Base-by-base conservation (phyloP, 1,140 invertebrate species). In the Penaeus chinensis region DNA sequence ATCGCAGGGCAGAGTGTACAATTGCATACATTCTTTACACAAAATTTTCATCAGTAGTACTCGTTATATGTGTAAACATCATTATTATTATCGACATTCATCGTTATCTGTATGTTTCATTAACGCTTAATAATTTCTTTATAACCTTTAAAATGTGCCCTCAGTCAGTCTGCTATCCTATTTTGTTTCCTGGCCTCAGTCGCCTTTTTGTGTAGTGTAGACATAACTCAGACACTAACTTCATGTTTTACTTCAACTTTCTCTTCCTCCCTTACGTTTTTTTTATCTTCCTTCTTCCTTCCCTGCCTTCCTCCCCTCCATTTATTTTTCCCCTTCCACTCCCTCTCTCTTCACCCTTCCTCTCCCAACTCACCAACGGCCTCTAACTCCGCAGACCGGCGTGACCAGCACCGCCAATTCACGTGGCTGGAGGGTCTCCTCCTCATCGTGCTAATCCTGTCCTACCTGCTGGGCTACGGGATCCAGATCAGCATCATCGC, bases 401-500 rank as follows among this genome's bases (percentile, higher is more conserved):
- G 65, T 4, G n/a, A 61, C 10, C 54, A 61, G 27, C 47, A n/a
- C n/a, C 27, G 20, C 78, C 85, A 87, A 69, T 87, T 76, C 85
- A 87, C 85, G 18, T 87, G 85, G 85, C 3, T 82, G 42, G 85
- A 87, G 47, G 22, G 3, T 0, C 10, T 82, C n/a, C 76, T 65
- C 65, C 54, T 87, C 78, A 47, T 19, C 22, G 18, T 87, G 18
- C 16, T 87, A 47, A 10, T 8, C 37, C 1, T 87, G 47, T 81
- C 78, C 22, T 87, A 87, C 79, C 62, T 87, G 78, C 47, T 82
- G 63, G 85, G 85, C n/a, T 82, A 74, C 27, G 65, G 47, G 16
- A 54, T 87, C 27, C 66, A 81, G 47, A 74, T 87, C 79, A 87
- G 85, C 85, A 82, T 87, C 60, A 54, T 87, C 11, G 79, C 60